These are phyloP conservation scores for Eulacestoma nigropectus DNA, from an alignment of 2,113 vertebrate genomes.

Conservation along the genomic window DNA sequence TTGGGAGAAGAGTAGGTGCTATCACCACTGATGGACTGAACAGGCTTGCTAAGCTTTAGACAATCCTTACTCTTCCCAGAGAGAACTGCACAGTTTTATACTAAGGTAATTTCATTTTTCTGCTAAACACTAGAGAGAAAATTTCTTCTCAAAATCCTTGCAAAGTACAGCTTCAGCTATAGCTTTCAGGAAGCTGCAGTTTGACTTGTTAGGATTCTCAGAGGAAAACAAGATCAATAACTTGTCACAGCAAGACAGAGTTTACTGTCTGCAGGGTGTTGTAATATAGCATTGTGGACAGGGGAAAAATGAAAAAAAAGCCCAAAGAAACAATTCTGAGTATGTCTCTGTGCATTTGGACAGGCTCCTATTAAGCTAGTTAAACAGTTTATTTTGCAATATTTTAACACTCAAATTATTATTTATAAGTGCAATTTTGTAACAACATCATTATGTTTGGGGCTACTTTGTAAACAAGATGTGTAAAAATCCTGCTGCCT, in stretches of 20 bases:
- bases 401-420: conserved; percentile 43
- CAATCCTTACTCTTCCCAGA: not conserved
- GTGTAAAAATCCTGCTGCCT: not conserved
- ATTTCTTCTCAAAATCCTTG: conserved; percentile 13
- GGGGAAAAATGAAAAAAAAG: not conserved
- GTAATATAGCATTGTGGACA: not conserved
- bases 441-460: not conserved
- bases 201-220: conserved; percentile 59
- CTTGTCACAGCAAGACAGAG: conserved; percentile 62
- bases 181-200: conserved; percentile 46
- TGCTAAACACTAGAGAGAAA: not conserved
- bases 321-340: not conserved
- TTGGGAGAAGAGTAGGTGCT: not conserved
- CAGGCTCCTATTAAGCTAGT: conserved; percentile 34
- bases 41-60: not conserved
- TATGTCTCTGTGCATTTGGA: conserved; percentile 22
- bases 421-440: conserved; percentile 13
- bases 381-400: not conserved
- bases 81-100: not conserved
- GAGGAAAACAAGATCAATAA: conserved; percentile 72
- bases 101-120: conserved; percentile 2
- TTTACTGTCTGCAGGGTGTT: conserved; percentile 51
- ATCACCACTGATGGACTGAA: not conserved
- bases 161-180: not conserved
- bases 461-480: not conserved